These are phyloP conservation scores for Ctenopoma multispine DNA, from an alignment of 2,797 vertebrate species.

Conservation along the genomic window DNA sequence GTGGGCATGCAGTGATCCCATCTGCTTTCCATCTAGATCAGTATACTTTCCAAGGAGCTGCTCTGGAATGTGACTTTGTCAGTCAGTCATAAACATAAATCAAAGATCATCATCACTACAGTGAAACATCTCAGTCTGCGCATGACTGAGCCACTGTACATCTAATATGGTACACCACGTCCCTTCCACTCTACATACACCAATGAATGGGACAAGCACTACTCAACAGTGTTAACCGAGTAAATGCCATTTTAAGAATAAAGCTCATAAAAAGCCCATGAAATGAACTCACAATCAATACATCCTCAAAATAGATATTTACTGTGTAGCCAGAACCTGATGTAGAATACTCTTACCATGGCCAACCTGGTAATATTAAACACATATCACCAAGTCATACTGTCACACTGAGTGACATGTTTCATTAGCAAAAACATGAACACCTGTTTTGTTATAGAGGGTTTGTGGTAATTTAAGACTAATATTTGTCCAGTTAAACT, in stretches of 20 bases:
- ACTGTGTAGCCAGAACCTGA: too few species aligned
- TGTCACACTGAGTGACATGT: background rate
- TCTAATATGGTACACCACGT: constrained; percentile 7
- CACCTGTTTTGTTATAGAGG: background rate
- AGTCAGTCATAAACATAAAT: constrained; percentile 47
- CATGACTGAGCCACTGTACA: constrained; percentile 11
- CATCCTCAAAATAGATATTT: too few species aligned
- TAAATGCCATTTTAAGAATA: background rate
- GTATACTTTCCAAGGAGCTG: constrained; percentile 60
- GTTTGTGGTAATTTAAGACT: background rate
- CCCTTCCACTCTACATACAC: constrained; percentile 2
- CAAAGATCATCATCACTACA: constrained; percentile 9
- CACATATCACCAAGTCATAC: background rate
- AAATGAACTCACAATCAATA: too few species aligned
- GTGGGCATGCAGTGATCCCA: constrained; percentile 67
- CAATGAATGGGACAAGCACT: background rate
- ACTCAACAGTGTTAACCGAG: background rate
- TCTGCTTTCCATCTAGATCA: constrained; percentile 74
- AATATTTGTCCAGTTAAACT: too few species aligned
- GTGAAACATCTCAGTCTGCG: constrained; percentile 21
- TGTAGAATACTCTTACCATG: background rate
- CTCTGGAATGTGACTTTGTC: constrained; percentile 52
- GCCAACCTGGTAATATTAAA: background rate
- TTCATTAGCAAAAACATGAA: background rate
- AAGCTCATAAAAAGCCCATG: too few species aligned